Evolutionary conservation across 2,113 vertebrate species (phyloP), one percentile per base, ranked within the genome.

Genomic region (Oncorhynchus clarkii): DNA sequence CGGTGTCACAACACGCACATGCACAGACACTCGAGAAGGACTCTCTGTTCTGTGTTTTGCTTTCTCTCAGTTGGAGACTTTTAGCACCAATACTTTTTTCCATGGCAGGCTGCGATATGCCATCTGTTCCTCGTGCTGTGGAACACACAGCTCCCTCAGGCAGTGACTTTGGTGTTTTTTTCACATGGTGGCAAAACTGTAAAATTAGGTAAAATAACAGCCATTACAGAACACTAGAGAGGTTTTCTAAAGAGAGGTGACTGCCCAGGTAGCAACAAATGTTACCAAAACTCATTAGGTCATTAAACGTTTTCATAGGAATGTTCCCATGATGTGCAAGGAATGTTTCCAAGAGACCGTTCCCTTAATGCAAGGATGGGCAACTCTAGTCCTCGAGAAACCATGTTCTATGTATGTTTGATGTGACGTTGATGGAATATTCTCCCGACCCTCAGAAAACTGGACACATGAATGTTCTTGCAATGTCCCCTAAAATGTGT

Each of bases 61-160:
- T 45, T 45, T 27, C 72, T 87, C 88, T 82, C 87, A 71, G 82
- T 80, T 76, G 73, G 87, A 83, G 73, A 80, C 71, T 78, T 45
- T 45, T 79, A 65, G 72, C 77, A 76, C 75, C 34, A 57, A 54
- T 18, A 18, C 16, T 26, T 72, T 81, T 84, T 83, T 83, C 70
- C 67, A 60, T 85, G 68, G 82, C 75, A 74, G 77, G 81, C 79
- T 77, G 72, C 75, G 78, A 74, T 82, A 71, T 49, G 86, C 92
- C 91, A 90, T 92, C 91, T 92, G 92, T 85, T 91, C 82, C 67
- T 73, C 88, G 78, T 80, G 84, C 88, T 85, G 88, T 59, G 84
- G 82, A 87, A 88, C 91, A 82, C 45, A 65, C 66, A 45, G 72
- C 87, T 86, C 85, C 80, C 85, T 86, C 82, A 77, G 84, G 88